These are phyloP conservation scores for Marasmarcha lunaedactyla DNA, from an alignment of 2,888 invertebrate species.

Conservation along the genomic window DNA sequence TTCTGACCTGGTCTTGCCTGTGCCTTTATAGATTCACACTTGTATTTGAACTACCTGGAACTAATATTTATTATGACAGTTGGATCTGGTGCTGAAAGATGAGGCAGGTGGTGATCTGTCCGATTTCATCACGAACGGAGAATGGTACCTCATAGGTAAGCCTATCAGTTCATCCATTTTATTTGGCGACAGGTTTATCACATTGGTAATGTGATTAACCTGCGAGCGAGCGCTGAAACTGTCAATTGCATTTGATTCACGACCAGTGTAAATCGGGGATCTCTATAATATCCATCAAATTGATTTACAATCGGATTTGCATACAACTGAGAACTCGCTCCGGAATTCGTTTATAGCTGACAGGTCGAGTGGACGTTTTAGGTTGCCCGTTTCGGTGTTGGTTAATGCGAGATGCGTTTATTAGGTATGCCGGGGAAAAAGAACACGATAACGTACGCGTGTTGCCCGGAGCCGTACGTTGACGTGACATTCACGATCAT, in stretches of 20 bases:
- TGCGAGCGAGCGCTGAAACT: not conserved
- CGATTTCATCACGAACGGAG: conserved; percentile 98
- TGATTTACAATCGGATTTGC: conserved; percentile 1
- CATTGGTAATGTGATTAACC: not conserved
- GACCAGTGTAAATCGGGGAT: not conserved
- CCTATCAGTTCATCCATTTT: conserved; percentile 1
- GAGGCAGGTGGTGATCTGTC: conserved; percentile 94
- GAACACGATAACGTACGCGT: conserved; percentile 90
- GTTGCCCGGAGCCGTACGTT: conserved; percentile 94
- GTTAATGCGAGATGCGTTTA: too few relatives aligned
- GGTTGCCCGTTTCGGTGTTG: too few relatives aligned
- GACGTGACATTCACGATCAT: conserved; percentile 97
- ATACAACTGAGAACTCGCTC: not conserved
- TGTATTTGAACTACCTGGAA: not conserved
- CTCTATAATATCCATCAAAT: not conserved
- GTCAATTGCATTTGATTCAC: not conserved
- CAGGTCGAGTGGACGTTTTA: too few relatives aligned
- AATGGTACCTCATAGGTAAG: conserved; percentile 99
- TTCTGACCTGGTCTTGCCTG: conserved; percentile 2
- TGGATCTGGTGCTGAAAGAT: conserved; percentile 96
- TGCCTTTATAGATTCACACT: not conserved
- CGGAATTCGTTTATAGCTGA: too few relatives aligned
- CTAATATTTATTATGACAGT: conserved; percentile 62
- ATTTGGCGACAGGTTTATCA: conserved; percentile 2
- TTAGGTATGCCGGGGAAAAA: conserved; percentile 92